These are phyloP conservation scores for Pelmatolapia mariae DNA, from an alignment of 2,113 vertebrate species.

Conservation along the genomic window DNA sequence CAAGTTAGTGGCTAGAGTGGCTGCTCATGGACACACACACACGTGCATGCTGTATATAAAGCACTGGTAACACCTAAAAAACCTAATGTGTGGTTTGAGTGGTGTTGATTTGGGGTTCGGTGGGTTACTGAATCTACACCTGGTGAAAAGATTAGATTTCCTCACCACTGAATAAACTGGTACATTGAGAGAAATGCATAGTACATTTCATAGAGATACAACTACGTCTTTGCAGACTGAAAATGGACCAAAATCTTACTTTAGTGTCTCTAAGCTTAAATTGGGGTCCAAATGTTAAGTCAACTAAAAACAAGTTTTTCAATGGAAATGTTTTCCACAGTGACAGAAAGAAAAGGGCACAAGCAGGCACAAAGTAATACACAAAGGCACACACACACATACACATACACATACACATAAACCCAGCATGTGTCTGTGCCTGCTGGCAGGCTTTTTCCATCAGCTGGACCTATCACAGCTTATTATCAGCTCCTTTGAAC, in stretches of 20 bases:
- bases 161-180: not conserved
- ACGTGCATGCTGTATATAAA: not conserved
- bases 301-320: not conserved
- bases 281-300: not conserved
- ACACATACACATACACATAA: not conserved
- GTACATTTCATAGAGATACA: not conserved
- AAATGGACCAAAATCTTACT: not conserved
- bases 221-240: not conserved
- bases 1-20: conserved; percentile 54
- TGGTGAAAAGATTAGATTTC: not conserved
- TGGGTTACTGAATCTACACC: not conserved
- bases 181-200: not conserved
- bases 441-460: conserved; percentile 48
- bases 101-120: not conserved
- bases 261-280: not conserved
- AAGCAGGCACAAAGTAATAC: not conserved
- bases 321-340: not conserved
- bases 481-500: conserved; percentile 75
- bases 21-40: not conserved
- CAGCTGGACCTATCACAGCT: conserved; percentile 68
- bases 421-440: not conserved
- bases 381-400: not conserved
- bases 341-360: not conserved
- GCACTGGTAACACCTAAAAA: not conserved
- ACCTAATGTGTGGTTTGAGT: conserved; percentile 2